Conservation (phyloP, 2,888 invertebrate species). For the Cephonodes hylas region DNA sequence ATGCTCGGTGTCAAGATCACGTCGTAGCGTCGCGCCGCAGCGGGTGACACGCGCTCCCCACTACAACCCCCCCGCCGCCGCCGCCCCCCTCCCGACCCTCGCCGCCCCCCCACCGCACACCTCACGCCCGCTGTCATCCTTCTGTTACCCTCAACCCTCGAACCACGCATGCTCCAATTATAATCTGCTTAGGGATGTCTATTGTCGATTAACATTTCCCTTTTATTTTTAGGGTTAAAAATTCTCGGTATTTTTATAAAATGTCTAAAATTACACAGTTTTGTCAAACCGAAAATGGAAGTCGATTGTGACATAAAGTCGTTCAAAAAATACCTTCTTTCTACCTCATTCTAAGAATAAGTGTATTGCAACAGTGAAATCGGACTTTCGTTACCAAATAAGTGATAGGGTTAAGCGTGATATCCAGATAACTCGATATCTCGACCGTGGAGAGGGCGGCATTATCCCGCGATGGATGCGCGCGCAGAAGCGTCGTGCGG, state of each 20-base stretch:
- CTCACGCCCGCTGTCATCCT: slow-evolving; percentile 39
- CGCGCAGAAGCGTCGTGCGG: slow-evolving; percentile 76
- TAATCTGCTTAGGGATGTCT: slow-evolving; percentile 79
- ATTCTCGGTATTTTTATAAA: not conserved
- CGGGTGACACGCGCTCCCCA: slow-evolving; percentile 61
- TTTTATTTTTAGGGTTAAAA: slow-evolving; percentile 11
- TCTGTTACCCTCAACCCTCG: slow-evolving; percentile 63
- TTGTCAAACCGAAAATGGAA: not conserved
- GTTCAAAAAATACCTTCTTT: not conserved
- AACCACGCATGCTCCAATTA: slow-evolving; percentile 81
- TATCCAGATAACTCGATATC: slow-evolving; percentile 75
- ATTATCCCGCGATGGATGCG: slow-evolving; percentile 70
- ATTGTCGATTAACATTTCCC: slow-evolving; percentile 63
- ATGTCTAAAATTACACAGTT: not conserved
- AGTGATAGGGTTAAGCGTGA: slow-evolving; percentile 62
- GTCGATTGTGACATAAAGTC: not conserved
- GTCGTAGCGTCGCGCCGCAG: slow-evolving; percentile 59
- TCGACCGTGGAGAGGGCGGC: slow-evolving; percentile 75
- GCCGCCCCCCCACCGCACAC: slow-evolving; percentile 44
- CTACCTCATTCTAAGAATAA: not conserved
- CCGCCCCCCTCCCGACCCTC: slow-evolving; percentile 25
- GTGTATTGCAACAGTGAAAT: slow-evolving; percentile 24
- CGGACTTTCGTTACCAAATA: slow-evolving; percentile 47
- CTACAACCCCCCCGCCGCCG: not conserved
- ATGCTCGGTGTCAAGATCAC: slow-evolving; percentile 79